Conservation (phyloP, 1,140 invertebrate species). For the Euura lappo region DNA sequence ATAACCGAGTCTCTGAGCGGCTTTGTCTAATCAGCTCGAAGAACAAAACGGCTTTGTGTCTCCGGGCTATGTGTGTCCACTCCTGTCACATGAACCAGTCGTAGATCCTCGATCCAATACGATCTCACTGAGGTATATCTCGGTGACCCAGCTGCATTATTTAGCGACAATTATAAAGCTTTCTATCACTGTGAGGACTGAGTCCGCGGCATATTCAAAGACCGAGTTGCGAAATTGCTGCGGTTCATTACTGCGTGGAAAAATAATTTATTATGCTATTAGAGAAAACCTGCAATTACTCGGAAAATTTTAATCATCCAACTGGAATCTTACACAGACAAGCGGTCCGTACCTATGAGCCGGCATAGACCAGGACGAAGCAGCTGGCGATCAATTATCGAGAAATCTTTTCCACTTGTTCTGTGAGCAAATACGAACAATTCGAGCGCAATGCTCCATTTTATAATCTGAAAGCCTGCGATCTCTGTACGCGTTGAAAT, state of each 20-base stretch:
- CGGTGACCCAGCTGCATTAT: background rate
- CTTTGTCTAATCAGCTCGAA: constrained; percentile 3
- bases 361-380: background rate
- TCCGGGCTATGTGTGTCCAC: background rate
- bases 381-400: constrained; percentile 15
- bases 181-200: background rate
- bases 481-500: no score
- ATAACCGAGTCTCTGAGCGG: background rate
- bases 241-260: constrained; percentile 1
- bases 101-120: background rate
- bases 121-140: background rate
- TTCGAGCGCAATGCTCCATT: background rate
- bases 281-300: background rate
- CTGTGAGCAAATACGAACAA: background rate
- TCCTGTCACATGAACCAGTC: background rate
- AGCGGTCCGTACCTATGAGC: background rate
- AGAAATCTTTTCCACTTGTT: constrained; percentile 13
- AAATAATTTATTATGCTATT: constrained; percentile 2
- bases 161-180: constrained; percentile 5
- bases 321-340: background rate
- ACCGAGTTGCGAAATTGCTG: background rate
- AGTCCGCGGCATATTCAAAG: background rate
- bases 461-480: background rate
- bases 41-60: constrained; percentile 6
- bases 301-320: background rate